These are phyloP conservation scores for Phyllopteryx taeniolatus DNA, from an alignment of 2,113 vertebrate genomes.

Conservation along the genomic window DNA sequence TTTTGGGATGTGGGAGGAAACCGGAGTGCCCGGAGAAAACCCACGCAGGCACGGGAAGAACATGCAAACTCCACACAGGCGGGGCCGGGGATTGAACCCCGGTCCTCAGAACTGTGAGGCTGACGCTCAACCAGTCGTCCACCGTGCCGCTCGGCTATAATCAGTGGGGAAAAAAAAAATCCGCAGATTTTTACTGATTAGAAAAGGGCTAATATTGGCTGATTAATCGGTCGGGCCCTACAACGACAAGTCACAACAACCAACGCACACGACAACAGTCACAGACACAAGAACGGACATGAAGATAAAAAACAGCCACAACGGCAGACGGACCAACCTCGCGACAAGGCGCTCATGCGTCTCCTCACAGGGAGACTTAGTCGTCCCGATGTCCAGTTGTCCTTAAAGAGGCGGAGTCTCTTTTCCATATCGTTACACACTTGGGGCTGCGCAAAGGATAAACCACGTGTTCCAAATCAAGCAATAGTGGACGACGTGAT, in stretches of 20 bases:
- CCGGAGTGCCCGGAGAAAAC: too few species aligned
- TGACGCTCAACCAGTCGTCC: too few species aligned
- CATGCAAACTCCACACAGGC: too few species aligned
- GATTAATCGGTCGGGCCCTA: neutral
- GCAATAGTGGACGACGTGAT: neutral
- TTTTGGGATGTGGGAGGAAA: too few species aligned
- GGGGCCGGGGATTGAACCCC: too few species aligned
- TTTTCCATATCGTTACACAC: constrained; percentile 86
- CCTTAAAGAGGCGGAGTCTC: constrained; percentile 80
- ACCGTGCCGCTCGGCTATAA: too few species aligned
- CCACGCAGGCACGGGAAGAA: too few species aligned
- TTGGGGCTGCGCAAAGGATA: constrained; percentile 77
- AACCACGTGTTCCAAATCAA: neutral
- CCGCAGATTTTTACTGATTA: too few species aligned
- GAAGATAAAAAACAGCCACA: too few species aligned
- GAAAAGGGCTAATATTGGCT: neutral
- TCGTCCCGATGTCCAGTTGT: constrained; percentile 81
- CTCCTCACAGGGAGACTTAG: constrained; percentile 83
- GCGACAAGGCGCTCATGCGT: constrained; percentile 80
- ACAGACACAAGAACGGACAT: neutral
- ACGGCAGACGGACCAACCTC: constrained; percentile 66
- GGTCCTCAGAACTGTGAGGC: too few species aligned
- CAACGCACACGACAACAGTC: neutral
- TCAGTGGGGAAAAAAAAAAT: too few species aligned
- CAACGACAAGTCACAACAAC: too few species aligned